Evolutionary conservation across 1,140 invertebrate genomes (phyloP), one percentile per base, ranked within the genome.

Genomic region (Cataglyphis hispanica): DNA sequence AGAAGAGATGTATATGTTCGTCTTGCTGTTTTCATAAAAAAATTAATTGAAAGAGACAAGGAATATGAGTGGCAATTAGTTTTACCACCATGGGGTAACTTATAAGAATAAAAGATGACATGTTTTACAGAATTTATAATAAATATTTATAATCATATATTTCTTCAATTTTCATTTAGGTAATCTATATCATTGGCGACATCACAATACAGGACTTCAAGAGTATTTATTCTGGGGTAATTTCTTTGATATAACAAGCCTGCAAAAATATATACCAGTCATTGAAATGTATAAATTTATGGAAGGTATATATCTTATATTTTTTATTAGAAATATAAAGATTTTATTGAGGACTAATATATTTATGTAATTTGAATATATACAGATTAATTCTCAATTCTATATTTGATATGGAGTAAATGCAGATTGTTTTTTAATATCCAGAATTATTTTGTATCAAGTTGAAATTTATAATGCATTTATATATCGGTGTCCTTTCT

Each of bases 1-100:
- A 95, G 99, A 69, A 95, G 99, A 85, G 99, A 99, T 96, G 99
- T 99, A 11, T 99, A 99, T 91, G 97, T 99, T 95, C 96, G 99
- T 91, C 96, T 99, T 90, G 98, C 99, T 16, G 97, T 97, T 72
- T 97, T 99, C 89, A 95, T 98, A 0, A 95, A 96, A 91, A 96
- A 96, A 84, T 95, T 98, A 85, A 95, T 95, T 92, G 92, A 95
- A 84, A 91, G 95, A 93, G 95, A 95, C 90, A 90, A 88, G 40
- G 90, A 93, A 94, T 95, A 93, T 86, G 88, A 95, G 93, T 96
- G 96, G 93, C 95, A 96, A 72, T 93, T 98, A 88, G 97, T 99
- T 43, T 94, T 99, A 85, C 99, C 99, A 37, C 98, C 99, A 2
- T 99, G 98, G 98, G 96, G 97, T 87, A 96, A 96, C 64, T 46